Conservation (phyloP, 2,888 invertebrate genomes). For the Phengaris arion region DNA sequence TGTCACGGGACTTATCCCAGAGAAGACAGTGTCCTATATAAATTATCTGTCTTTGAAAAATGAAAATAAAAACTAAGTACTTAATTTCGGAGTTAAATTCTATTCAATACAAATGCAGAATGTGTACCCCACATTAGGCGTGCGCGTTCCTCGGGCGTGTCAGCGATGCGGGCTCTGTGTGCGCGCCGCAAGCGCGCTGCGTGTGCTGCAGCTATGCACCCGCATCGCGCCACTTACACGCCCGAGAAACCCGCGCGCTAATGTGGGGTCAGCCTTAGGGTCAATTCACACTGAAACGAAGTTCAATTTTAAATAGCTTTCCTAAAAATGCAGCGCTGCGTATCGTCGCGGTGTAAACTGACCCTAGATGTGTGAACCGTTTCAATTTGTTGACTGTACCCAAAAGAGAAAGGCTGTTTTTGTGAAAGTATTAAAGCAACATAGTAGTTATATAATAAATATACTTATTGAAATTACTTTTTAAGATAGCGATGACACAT, state of each 20-base stretch:
- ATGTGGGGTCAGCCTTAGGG: neutral
- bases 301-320: too few relatives aligned
- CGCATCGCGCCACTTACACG: too few relatives aligned
- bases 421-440: constrained; percentile 26
- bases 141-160: too few relatives aligned
- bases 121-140: neutral
- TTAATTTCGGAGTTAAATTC: neutral
- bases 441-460: neutral
- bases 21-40: neutral
- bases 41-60: neutral
- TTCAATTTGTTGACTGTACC: constrained; percentile 4
- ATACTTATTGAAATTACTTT: constrained; percentile 4
- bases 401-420: constrained; percentile 30
- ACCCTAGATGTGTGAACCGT: neutral
- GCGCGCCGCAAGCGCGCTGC: too few relatives aligned
- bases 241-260: too few relatives aligned
- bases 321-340: too few relatives aligned
- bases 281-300: too few relatives aligned
- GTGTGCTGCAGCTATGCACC: too few relatives aligned
- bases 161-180: too few relatives aligned
- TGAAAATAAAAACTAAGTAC: neutral
- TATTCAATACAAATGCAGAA: neutral
- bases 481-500: neutral
- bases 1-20: neutral
- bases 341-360: too few relatives aligned